Percentiles rank a stretch among this genome's conserved stretches.
phyloP scores from a whole-genome alignment of 2,113 vertebrate species.

The Neodon shergylaensis region DNA sequence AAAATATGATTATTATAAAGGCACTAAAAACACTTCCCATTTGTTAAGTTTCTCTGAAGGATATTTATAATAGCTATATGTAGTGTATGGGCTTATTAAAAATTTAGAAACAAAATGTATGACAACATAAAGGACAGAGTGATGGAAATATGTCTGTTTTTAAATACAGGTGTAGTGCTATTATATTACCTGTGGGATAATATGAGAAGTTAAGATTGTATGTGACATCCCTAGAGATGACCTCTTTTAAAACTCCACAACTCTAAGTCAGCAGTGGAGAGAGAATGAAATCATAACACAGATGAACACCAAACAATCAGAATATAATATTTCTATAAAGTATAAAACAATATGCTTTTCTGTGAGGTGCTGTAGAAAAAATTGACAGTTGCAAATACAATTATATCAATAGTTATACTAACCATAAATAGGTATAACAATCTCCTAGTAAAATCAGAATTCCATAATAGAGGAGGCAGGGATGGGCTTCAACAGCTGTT shows the following conservation, averaged over 20 bases:
- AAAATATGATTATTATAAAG: not conserved
- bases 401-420: not conserved
- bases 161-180: not conserved
- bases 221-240: not conserved
- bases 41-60: not conserved
- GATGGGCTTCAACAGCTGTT: not conserved
- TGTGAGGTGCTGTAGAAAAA: not conserved
- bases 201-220: not conserved
- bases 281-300: not conserved
- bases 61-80: constrained; percentile 44
- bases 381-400: not conserved
- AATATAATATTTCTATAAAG: not conserved
- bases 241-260: not conserved
- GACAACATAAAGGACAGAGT: not conserved
- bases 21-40: not conserved
- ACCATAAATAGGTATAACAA: not conserved
- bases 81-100: not conserved
- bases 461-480: not conserved
- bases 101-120: not conserved
- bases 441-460: not conserved
- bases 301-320: not conserved
- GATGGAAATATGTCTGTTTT: not conserved
- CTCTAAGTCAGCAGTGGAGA: not conserved
- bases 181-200: not conserved
- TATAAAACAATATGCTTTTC: not conserved